Evolutionary conservation across 2,888 invertebrate genomes (phyloP), one percentile per base, ranked within the genome.

Genomic region (Ennomos fuscantarius): DNA sequence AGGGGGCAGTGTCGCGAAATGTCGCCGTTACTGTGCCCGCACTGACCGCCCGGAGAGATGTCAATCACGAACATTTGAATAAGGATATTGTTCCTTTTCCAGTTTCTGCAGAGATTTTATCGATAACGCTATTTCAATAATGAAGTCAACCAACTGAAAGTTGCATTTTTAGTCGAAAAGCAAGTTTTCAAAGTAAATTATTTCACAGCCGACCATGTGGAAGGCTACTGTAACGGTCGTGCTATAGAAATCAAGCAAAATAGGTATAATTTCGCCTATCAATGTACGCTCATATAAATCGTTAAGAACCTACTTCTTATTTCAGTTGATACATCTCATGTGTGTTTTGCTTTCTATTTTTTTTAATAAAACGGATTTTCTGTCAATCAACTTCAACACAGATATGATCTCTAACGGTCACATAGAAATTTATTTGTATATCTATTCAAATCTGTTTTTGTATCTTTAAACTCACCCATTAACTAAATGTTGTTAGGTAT

Each of bases 1-100:
- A 63, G 40, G 43, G 46, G 49, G 45, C 49, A 36, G 39, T 31
- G 33, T 53, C 44, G 57, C 52, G 34, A 44, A 57, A 49, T 32
- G 41, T 59, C 39, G 49, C 53, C 24, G 37, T 11, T 39, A 31
- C 49, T 12, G 13, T 24, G 47, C 37, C 51, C 24, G 24, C 24
- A 33, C 78, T 87, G 90, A 86, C 90, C 91, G 86, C 91, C 91
- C 73, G 86, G 85, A 71, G 91, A 84, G 89, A 89, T 89, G 91
- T 91, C 91, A 91, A 91, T 91, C 90, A 89, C 78, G 72, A 55
- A 73, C 81, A 86, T 91, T 91, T 91, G 86, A 91, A 91, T 90
- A 89, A 82, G 79, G 72, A 82, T 79, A 84, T 86, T 86, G 82
- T 86, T 82, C 81, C 79, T 77, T 85, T 82, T 82, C 79, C 84